phyloP scores from a whole-genome alignment of 2,888 invertebrate species.

The Drosophila mettleri region DNA sequence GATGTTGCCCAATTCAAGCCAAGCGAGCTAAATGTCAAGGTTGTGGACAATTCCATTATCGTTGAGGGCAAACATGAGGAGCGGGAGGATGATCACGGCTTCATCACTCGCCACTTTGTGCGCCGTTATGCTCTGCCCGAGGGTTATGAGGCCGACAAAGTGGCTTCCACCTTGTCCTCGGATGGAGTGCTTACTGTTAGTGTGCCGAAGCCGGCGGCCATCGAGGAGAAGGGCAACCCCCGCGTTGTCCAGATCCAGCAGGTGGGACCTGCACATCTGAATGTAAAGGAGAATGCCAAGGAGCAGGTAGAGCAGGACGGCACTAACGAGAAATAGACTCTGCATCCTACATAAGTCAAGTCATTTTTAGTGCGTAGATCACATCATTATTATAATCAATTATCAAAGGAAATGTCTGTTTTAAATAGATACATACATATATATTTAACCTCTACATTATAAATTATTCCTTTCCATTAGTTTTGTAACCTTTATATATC shows the following conservation, averaged over 20 bases:
- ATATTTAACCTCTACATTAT: background rate
- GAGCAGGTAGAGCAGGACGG: constrained; percentile 47
- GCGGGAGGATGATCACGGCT: constrained; percentile 90
- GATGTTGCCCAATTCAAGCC: constrained; percentile 90
- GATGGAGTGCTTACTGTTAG: constrained; percentile 92
- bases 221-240: constrained; percentile 84
- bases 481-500: background rate
- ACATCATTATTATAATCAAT: constrained; percentile 23
- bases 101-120: constrained; percentile 91
- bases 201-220: constrained; percentile 86
- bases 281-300: constrained; percentile 73
- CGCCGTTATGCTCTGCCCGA: constrained; percentile 90
- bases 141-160: constrained; percentile 89
- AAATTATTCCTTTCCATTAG: background rate
- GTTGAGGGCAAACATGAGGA: constrained; percentile 91
- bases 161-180: constrained; percentile 91
- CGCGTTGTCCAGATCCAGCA: constrained; percentile 87
- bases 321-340: constrained; percentile 40
- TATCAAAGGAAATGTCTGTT: constrained; percentile 60
- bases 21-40: constrained; percentile 89
- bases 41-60: constrained; percentile 87
- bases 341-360: constrained; percentile 6
- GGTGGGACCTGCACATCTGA: constrained; percentile 86
- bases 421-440: constrained; percentile 18
- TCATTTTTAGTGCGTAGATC: constrained; percentile 23